Evolutionary conservation across 2,888 invertebrate species (phyloP), one percentile per base, ranked within the genome.

Genomic region (Masnerella sp.): DNA sequence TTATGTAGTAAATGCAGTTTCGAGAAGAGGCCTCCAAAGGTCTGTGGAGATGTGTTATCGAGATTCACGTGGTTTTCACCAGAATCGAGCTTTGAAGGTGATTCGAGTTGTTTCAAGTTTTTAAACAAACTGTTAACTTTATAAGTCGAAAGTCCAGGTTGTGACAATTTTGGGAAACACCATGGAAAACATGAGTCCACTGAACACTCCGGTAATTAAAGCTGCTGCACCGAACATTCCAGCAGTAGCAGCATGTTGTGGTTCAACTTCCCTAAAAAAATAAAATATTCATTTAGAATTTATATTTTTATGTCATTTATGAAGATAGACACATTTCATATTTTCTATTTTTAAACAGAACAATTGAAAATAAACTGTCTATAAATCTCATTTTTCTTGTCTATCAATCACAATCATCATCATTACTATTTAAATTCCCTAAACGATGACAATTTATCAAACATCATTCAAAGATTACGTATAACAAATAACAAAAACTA

Each of bases 151-250:
- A 12, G 45, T 43, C 42, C 20, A 51, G 28, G 11, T 64, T 9
- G 18, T 4, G 8, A 64, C 64, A 12, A 64, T 52, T 11, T 25
- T 47, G 11, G 95, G 94, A 88, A 93, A 91, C 36, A 93, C 81
- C 78, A 93, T 90, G 0, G 95, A 92, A 85, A 94, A 93, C 74
- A 91, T 83, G 69, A 98, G 92, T n/a, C 98, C 98, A 5, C 89
- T 83, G 70, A 96, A 92, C 47, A 98, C 94, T 40, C 98, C 98
- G 0, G 96, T 93, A 25, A 98, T 93, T 0, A 99, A 90, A 82
- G 93, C 93, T 14, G 99, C 97, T 0, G 95, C 97, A 36, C 95
- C 98, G 87, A 97, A 95, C 99, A 99, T 99, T 64, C 98, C 98
- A 0, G 98, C 98, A 0, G 92, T 93, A 0, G 93, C 89, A 11